A percentile compares a stretch with the other conserved stretches of the same genome.
Conservation (phyloP, 35 echinoderm and acorn worm species). For the Ophioderma brevispina region DNA sequence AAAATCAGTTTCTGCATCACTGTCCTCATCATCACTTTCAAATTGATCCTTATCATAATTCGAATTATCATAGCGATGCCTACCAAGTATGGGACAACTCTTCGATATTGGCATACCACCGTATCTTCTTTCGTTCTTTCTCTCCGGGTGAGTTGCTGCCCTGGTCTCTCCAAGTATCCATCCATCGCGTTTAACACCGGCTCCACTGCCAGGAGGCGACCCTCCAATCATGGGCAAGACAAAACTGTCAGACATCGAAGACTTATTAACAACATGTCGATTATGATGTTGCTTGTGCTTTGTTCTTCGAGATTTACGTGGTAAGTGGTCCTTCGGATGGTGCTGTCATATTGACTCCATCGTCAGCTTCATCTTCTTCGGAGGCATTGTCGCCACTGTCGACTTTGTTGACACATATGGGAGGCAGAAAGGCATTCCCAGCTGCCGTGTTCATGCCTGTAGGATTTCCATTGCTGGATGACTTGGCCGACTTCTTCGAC, state of each 20-base stretch:
- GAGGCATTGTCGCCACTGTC: neutral
- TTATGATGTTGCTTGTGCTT: neutral
- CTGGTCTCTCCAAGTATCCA: neutral
- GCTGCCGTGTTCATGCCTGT: neutral
- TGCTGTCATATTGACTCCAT: neutral
- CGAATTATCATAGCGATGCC: neutral
- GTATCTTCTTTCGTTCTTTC: neutral
- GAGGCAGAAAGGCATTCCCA: neutral
- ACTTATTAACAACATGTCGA: neutral
- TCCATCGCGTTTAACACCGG: neutral
- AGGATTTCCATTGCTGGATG: neutral
- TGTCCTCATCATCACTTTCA: neutral
- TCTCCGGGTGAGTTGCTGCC: neutral
- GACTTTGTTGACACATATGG: neutral
- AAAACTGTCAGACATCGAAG: neutral
- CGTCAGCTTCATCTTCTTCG: neutral
- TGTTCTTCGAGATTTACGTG: neutral
- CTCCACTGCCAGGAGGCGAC: neutral
- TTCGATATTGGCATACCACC: neutral
- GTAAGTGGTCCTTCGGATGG: neutral
- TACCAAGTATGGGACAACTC: neutral
- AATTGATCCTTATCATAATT: neutral
- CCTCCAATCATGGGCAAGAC: neutral
- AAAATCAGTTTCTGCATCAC: neutral
- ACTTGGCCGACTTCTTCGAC: neutral